phyloP scores from a whole-genome alignment of 2,888 invertebrate genomes.

The Lithophane ornitopus region DNA sequence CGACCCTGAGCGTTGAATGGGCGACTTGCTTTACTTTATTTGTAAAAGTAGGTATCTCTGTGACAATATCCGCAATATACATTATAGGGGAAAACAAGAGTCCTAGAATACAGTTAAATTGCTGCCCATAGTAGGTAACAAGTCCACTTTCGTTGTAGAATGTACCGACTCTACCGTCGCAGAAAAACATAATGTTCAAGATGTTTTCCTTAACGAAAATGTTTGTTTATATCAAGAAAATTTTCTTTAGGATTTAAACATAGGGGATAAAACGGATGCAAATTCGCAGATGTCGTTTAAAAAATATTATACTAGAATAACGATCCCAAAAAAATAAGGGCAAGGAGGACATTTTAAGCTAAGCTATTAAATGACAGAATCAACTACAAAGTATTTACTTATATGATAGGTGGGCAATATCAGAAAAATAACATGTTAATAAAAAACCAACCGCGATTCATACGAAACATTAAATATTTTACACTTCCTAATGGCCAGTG shows the following conservation, averaged over 20 bases:
- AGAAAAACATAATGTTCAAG: no score
- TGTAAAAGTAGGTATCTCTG: conserved; percentile 24
- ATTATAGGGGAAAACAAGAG: conserved; percentile 31
- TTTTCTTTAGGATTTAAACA: no score
- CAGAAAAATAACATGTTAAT: conserved; percentile 14
- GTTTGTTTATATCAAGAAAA: background rate
- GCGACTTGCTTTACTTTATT: conserved; percentile 43
- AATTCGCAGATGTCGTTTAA: background rate
- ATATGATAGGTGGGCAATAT: background rate
- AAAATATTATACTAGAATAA: background rate
- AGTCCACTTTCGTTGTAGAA: conserved; percentile 41
- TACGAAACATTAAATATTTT: conserved; percentile 41
- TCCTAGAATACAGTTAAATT: conserved; percentile 45
- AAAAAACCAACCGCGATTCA: conserved; percentile 42
- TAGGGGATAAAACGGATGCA: background rate
- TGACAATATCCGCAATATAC: conserved; percentile 37
- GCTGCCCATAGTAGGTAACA: conserved; percentile 37
- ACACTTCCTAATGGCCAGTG: conserved; percentile 12
- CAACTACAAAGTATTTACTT: conserved; percentile 1
- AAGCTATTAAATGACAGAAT: background rate
- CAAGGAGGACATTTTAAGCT: conserved; percentile 1
- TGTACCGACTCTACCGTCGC: background rate
- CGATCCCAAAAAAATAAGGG: background rate
- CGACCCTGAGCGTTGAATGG: conserved; percentile 18
- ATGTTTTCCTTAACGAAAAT: background rate